Evolutionary conservation across 2,888 invertebrate genomes (phyloP).

Genomic region (Stegana nigrithorax): DNA sequence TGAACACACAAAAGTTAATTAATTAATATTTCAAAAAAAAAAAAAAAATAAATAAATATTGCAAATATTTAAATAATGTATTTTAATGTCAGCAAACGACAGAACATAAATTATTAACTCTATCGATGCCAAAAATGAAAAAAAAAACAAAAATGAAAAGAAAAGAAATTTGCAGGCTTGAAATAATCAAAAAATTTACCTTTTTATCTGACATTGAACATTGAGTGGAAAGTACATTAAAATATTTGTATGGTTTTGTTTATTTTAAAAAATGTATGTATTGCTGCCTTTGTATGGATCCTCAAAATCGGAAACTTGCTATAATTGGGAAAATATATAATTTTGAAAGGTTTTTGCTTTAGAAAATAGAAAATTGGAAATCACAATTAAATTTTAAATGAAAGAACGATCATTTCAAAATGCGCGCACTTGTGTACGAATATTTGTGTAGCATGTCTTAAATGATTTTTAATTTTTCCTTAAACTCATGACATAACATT

Average conservation of each 20-base stretch:
- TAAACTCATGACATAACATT: too few relatives aligned
- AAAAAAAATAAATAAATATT: slow-evolving; percentile 18
- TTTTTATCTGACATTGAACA: slow-evolving; percentile 49
- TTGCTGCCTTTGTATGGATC: slow-evolving; percentile 80
- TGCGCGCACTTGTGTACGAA: too few relatives aligned
- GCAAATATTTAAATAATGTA: slow-evolving; percentile 15
- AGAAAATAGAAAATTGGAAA: not conserved
- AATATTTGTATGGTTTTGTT: slow-evolving; percentile 14
- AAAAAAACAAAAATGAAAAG: not conserved
- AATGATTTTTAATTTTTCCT: too few relatives aligned
- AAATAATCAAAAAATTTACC: slow-evolving; percentile 47
- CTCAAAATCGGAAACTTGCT: slow-evolving; percentile 79
- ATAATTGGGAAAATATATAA: slow-evolving; percentile 59
- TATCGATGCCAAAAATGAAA: too few relatives aligned
- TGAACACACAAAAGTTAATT: not conserved
- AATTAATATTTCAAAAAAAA: not conserved
- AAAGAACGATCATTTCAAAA: too few relatives aligned
- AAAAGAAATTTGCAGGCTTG: slow-evolving; percentile 14
- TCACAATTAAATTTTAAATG: too few relatives aligned
- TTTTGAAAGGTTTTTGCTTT: slow-evolving; percentile 1
- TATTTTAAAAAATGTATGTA: slow-evolving; percentile 86
- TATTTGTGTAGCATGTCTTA: too few relatives aligned
- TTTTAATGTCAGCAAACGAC: slow-evolving; percentile 41
- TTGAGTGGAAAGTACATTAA: slow-evolving; percentile 35
- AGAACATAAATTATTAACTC: slow-evolving; percentile 47